These are phyloP conservation scores for Venturia canescens DNA, from an alignment of 1,140 invertebrate species.

Conservation along the genomic window DNA sequence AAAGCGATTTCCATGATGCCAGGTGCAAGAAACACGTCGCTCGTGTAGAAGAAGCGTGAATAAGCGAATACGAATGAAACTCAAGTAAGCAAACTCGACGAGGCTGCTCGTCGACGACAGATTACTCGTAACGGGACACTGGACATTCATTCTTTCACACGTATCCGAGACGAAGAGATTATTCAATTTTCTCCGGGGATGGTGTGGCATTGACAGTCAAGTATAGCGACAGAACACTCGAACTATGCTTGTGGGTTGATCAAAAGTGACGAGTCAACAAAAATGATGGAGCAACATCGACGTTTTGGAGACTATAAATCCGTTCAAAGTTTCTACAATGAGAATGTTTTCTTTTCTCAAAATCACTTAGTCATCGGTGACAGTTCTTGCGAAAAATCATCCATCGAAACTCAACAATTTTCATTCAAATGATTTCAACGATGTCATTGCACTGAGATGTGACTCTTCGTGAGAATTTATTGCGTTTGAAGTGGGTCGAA, in stretches of 20 bases:
- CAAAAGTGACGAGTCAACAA: constrained; percentile 4
- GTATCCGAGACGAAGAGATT: background rate
- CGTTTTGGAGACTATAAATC: background rate
- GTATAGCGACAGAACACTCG: background rate
- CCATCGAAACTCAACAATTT: too few species aligned
- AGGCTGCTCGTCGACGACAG: constrained; percentile 27
- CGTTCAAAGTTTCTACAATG: too few species aligned
- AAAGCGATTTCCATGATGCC: constrained; percentile 28
- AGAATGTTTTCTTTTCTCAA: too few species aligned
- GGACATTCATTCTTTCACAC: background rate
- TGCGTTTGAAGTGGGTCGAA: too few species aligned
- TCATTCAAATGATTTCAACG: too few species aligned
- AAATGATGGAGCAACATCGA: background rate
- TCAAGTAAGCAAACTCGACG: constrained; percentile 20
- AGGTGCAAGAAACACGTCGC: constrained; percentile 33
- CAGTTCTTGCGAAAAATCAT: too few species aligned
- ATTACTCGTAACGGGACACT: constrained; percentile 18
- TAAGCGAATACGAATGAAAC: constrained; percentile 27
- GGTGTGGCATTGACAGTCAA: constrained; percentile 27
- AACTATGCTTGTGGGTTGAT: constrained; percentile 1
- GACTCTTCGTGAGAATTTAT: too few species aligned
- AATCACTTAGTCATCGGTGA: too few species aligned
- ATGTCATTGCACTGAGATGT: too few species aligned
- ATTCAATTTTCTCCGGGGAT: background rate
- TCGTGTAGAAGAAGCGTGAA: constrained; percentile 6